Conservation (phyloP, 2,797 vertebrate genomes). For the Steatocranus sp. region DNA sequence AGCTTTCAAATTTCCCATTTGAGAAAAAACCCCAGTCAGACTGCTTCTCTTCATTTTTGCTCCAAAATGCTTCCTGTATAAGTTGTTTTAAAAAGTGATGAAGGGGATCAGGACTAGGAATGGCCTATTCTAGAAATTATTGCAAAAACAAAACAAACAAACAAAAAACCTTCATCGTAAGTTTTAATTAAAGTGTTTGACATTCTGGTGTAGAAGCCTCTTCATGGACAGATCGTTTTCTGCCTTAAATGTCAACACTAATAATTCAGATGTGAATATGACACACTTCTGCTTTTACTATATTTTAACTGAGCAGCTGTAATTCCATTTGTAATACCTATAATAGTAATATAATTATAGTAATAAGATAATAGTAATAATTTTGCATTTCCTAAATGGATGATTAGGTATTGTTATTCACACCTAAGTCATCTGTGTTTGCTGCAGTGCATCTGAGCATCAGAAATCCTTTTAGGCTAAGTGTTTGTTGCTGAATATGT, state of each 20-base stretch:
- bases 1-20: not conserved
- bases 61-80: conserved; percentile 28
- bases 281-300: not conserved
- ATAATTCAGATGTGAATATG: not conserved
- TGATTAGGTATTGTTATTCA: not conserved
- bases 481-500: conserved; percentile 13
- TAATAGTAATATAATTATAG: not conserved
- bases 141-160: not conserved
- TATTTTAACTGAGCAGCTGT: not conserved
- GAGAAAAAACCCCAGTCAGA: not conserved
- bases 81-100: conserved; percentile 10
- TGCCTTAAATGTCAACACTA: not conserved
- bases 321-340: not conserved
- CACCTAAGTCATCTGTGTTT: not conserved
- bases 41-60: not conserved
- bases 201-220: not conserved
- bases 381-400: conserved; percentile 35
- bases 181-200: not conserved
- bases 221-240: not conserved
- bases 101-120: not conserved
- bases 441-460: not conserved
- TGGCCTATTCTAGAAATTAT: not conserved
- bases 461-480: conserved; percentile 50
- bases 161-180: not conserved
- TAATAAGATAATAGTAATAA: not conserved